These are phyloP conservation scores for Phymorhynchus buccinoides DNA, from an alignment of 1,140 invertebrate species.

Conservation along the genomic window DNA sequence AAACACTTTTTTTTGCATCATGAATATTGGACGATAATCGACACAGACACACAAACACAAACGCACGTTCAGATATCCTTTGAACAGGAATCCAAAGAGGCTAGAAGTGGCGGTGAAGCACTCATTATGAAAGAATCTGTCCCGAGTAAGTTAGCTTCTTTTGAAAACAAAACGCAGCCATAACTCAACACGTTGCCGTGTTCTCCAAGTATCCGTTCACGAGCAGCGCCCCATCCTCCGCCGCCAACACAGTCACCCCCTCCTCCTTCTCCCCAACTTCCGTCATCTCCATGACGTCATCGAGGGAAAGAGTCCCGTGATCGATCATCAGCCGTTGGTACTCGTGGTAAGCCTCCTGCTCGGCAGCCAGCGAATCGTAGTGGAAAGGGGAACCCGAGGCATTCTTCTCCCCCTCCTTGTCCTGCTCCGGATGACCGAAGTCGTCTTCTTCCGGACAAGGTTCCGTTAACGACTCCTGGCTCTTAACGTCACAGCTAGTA, in stretches of 20 bases:
- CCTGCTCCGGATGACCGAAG: neutral
- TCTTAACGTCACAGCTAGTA: neutral
- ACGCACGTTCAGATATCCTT: too few species aligned
- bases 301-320: too few species aligned
- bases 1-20: too few species aligned
- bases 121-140: neutral
- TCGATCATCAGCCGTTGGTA: slow-evolving; percentile 18
- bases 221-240: neutral
- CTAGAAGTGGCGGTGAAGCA: neutral
- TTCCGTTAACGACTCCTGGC: neutral
- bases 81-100: neutral
- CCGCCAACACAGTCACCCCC: neutral
- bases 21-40: too few species aligned
- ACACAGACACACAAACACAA: neutral
- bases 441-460: neutral
- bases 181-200: slow-evolving; percentile 16
- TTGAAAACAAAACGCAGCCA: too few species aligned
- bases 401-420: neutral
- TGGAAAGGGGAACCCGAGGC: neutral
- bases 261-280: neutral
- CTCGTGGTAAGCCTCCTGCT: slow-evolving; percentile 19
- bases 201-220: slow-evolving; percentile 20
- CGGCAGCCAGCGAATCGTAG: slow-evolving; percentile 9
- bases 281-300: neutral
- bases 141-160: too few species aligned